These are phyloP conservation scores for Micropterix aruncella DNA, from an alignment of 2,888 invertebrate species.

Conservation along the genomic window DNA sequence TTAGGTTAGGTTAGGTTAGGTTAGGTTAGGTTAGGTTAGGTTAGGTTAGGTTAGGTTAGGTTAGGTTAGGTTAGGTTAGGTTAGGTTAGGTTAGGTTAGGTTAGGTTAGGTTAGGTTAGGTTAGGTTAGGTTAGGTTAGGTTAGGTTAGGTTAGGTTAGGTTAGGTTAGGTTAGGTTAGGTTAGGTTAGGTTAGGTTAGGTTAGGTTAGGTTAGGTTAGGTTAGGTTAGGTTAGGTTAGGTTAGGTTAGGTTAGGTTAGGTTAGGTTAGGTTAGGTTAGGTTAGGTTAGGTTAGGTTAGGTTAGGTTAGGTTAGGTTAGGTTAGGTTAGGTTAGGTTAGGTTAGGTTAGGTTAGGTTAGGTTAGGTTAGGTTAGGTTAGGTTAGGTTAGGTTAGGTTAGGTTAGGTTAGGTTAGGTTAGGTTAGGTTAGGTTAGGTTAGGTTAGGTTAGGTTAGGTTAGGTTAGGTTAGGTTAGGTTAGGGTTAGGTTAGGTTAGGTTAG, in stretches of 20 bases:
- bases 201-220: slow-evolving; percentile 8
- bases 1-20: slow-evolving; percentile 3
- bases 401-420: too few species aligned
- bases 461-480: too few species aligned
- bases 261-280: slow-evolving; percentile 6
- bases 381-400: too few species aligned
- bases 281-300: slow-evolving; percentile 4
- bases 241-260: slow-evolving; percentile 7
- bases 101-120: slow-evolving; percentile 1
- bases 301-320: slow-evolving; percentile 5
- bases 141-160: slow-evolving; percentile 7
- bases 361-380: too few species aligned
- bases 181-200: slow-evolving; percentile 8
- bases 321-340: too few species aligned
- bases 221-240: slow-evolving; percentile 8
- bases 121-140: slow-evolving; percentile 7
- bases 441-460: too few species aligned
- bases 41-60: slow-evolving; percentile 3
- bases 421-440: too few species aligned
- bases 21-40: slow-evolving; percentile 3
- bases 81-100: too few species aligned
- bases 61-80: slow-evolving; percentile 3
- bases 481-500: slow-evolving; percentile 9
- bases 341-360: too few species aligned
- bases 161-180: slow-evolving; percentile 7